A percentile compares a stretch with the other conserved stretches of the same genome.
These are phyloP conservation scores for Camponotus floridanus DNA, from an alignment of 1,140 invertebrate genomes.

Conservation along the genomic window DNA sequence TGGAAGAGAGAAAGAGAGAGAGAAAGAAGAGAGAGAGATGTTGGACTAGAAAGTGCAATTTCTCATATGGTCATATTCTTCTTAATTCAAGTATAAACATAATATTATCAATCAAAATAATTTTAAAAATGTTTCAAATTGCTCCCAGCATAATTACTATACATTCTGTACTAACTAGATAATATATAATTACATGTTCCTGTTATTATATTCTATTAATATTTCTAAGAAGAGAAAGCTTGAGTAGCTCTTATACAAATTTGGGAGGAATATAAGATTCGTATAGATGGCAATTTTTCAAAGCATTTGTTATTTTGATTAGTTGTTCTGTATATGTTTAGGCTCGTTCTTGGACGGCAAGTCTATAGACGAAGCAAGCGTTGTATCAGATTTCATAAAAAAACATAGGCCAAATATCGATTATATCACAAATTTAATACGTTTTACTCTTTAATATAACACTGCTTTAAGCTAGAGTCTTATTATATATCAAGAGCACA, in stretches of 20 bases:
- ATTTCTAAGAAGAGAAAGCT: neutral
- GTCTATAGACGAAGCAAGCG: constrained; percentile 40
- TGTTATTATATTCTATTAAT: constrained; percentile 34
- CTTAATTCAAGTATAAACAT: constrained; percentile 19
- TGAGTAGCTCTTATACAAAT: constrained; percentile 26
- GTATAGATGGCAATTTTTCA: constrained; percentile 37
- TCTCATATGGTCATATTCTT: neutral
- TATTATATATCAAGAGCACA: constrained; percentile 15
- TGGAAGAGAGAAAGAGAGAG: neutral
- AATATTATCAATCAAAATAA: constrained; percentile 29
- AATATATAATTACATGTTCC: constrained; percentile 30
- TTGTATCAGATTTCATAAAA: constrained; percentile 38
- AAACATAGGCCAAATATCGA: constrained; percentile 50
- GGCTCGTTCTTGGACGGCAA: constrained; percentile 52
- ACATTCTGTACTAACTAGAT: constrained; percentile 32
- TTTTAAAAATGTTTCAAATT: constrained; percentile 39
- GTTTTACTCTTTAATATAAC: constrained; percentile 30
- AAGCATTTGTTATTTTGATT: constrained; percentile 58
- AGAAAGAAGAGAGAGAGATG: neutral
- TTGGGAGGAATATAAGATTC: constrained; percentile 28
- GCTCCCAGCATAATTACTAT: constrained; percentile 46
- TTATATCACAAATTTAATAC: constrained; percentile 48
- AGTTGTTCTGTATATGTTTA: constrained; percentile 42
- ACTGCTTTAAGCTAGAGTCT: constrained; percentile 32
- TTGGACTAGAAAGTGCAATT: constrained; percentile 53